phyloP scores from a whole-genome alignment of 2,888 invertebrate genomes.

The Eupithecia dodoneata region DNA sequence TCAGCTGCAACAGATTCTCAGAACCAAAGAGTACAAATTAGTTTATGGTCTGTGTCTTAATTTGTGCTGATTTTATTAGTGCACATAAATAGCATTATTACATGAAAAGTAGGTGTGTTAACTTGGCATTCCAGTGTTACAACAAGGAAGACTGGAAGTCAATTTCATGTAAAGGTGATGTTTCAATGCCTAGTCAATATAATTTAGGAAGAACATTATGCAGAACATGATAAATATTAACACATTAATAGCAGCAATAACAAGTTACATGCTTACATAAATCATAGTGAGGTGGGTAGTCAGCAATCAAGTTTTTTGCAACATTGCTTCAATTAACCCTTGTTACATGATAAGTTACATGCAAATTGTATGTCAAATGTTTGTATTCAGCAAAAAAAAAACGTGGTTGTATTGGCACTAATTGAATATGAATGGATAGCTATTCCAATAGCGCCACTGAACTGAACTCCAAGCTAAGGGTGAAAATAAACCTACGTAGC shows the following conservation, averaged over 20 bases:
- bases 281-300: slow-evolving; percentile 53
- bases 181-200: no score
- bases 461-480: slow-evolving; percentile 43
- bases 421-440: slow-evolving; percentile 16
- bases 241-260: slow-evolving; percentile 25
- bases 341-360: slow-evolving; percentile 68
- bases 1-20: not conserved
- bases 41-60: not conserved
- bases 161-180: not conserved
- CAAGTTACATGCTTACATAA: slow-evolving; percentile 48
- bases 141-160: not conserved
- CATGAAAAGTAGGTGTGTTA: no score
- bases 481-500: slow-evolving; percentile 46
- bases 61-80: not conserved
- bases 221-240: not conserved
- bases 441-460: slow-evolving; percentile 16
- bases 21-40: not conserved
- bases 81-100: not conserved
- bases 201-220: no score
- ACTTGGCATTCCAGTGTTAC: no score
- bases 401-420: slow-evolving; percentile 17
- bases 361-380: slow-evolving; percentile 65
- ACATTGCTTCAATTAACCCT: slow-evolving; percentile 44
- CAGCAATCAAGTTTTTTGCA: slow-evolving; percentile 55
- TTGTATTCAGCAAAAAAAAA: not conserved